These are phyloP conservation scores for Acanthiza pusilla DNA, from an alignment of 2,797 vertebrate species.

Conservation along the genomic window DNA sequence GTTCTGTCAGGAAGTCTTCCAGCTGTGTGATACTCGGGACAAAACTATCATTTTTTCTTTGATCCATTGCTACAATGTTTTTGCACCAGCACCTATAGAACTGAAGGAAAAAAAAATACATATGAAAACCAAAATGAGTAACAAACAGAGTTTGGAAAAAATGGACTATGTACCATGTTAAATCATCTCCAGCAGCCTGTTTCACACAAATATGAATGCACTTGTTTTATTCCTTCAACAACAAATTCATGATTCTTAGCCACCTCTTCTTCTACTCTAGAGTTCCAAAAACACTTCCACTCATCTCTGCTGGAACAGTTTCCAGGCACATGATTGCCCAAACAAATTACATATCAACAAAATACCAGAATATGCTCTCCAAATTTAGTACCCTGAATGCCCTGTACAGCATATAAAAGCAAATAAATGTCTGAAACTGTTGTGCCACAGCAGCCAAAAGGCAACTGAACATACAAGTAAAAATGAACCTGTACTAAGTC, in stretches of 20 bases:
- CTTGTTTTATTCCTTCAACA: background rate
- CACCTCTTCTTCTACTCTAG: background rate
- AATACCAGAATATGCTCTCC: background rate
- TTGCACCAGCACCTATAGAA: slow-evolving; percentile 39
- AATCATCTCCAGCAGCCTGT: background rate
- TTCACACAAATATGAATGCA: background rate
- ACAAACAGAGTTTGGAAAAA: background rate
- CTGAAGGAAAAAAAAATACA: background rate
- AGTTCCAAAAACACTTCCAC: background rate
- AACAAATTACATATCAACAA: background rate
- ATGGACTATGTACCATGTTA: accelerated
- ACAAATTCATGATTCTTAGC: background rate
- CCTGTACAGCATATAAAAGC: background rate
- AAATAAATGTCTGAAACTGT: background rate
- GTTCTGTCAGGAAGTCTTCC: slow-evolving; percentile 89
- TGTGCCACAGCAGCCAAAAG: background rate
- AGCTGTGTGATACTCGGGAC: slow-evolving; percentile 87
- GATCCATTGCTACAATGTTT: slow-evolving; percentile 81
- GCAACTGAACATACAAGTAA: background rate
- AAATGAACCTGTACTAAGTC: background rate
- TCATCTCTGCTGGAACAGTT: background rate
- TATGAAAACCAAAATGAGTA: background rate
- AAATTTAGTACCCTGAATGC: background rate
- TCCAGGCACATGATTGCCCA: background rate
- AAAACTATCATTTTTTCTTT: slow-evolving; percentile 87